Conservation (phyloP, 2,113 vertebrate genomes). For the Anguilla japonica region DNA sequence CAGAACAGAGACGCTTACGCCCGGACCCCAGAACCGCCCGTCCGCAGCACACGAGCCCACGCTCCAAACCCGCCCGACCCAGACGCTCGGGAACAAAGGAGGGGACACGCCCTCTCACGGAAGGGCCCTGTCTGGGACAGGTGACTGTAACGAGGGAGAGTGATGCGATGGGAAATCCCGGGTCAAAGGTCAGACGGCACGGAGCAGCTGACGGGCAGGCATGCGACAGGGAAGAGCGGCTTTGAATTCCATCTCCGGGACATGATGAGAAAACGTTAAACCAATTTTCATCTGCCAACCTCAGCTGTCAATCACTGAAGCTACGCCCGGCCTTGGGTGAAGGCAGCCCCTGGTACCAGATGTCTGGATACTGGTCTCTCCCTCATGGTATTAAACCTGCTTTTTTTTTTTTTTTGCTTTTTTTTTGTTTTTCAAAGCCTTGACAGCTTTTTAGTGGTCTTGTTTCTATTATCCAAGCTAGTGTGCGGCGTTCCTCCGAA, state of each 20-base stretch:
- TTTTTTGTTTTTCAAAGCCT: slow-evolving; percentile 29
- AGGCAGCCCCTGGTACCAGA: slow-evolving; percentile 50
- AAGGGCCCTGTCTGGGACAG: background rate
- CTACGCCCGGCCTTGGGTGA: slow-evolving; percentile 38
- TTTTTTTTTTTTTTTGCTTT: slow-evolving; percentile 12
- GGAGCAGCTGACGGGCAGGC: slow-evolving; percentile 37
- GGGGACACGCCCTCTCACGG: background rate
- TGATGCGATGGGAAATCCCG: slow-evolving; percentile 3
- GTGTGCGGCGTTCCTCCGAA: slow-evolving; percentile 20
- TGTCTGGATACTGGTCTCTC: slow-evolving; percentile 48
- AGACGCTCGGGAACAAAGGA: background rate
- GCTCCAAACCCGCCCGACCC: background rate
- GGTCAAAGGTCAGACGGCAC: slow-evolving; percentile 41
- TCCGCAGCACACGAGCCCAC: background rate
- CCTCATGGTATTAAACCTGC: slow-evolving; percentile 36
- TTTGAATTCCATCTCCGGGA: slow-evolving; percentile 35
- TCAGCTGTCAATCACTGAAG: slow-evolving; percentile 44
- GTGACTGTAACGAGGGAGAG: background rate
- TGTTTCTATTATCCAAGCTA: background rate
- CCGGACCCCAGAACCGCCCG: background rate
- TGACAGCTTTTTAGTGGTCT: slow-evolving; percentile 36
- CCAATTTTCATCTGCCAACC: slow-evolving; percentile 42
- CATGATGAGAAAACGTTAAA: slow-evolving; percentile 37
- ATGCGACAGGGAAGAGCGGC: slow-evolving; percentile 37
- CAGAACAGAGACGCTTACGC: background rate